Evolutionary conservation across 1,140 invertebrate genomes (phyloP), one percentile per base, ranked within the genome.

Genomic region (Drosophila nasuta): DNA sequence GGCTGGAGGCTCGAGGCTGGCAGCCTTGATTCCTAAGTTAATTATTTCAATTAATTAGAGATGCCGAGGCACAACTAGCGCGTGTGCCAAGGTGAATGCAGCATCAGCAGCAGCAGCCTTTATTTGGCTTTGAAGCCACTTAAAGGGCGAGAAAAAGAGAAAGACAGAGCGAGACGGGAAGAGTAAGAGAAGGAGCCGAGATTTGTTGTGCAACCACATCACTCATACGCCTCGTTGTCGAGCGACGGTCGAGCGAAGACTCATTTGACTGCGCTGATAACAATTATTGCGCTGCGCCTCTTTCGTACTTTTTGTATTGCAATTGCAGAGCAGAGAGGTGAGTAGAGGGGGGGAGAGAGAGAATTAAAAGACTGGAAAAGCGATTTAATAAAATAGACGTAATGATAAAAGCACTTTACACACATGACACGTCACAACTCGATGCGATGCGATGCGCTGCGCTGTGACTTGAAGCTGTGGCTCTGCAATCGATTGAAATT

Each of bases 31-130:
- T 62, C n/a, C 35, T 43, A 30, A 52, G 30, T 69, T 69, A 69
- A 62, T 62, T 62, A 45, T 60, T 69, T 54, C 13, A 30, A 69
- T 69, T 52, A 62, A 62, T 69, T 62, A 43, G 48, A 43, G 48
- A 52, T 45, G 48, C 25, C 48, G 43, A 60, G 11, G 43, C 43
- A 25, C 11, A 25, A n/a, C 11, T 0, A 30, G 58, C 41, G 41
- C 41, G n/a, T 25, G 43, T 60, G 58, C 35, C 35, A 38, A 17
- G 17, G 54, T 11, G 5, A 7, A 13, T 13, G 35, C 11, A 41
- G 54, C 20, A 28, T 25, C 20, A 25, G 20, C 20, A 25, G 35
- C 11, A 41, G 54, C 20, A 28, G 56, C 10, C 8, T 17, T 59
- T 10, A 28, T 45, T 45, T 15, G 57, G 58, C 58, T 46, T 60